Conservation (phyloP, 2,113 vertebrate species). For the Clarias gariepinus region DNA sequence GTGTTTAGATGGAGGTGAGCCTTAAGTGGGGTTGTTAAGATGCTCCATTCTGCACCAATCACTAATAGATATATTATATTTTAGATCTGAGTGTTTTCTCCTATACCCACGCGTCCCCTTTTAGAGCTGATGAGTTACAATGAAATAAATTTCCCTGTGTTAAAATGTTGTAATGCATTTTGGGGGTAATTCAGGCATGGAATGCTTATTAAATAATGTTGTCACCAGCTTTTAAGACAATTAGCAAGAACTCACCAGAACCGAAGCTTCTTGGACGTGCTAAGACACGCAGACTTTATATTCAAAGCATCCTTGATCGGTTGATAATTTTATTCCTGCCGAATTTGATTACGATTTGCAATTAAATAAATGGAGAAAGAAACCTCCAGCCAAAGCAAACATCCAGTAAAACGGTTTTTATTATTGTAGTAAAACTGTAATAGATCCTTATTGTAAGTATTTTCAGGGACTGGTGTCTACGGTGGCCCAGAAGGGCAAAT, state of each 20-base stretch:
- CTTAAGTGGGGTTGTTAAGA: background rate
- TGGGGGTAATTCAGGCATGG: background rate
- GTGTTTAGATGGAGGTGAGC: background rate
- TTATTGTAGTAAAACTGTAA: background rate
- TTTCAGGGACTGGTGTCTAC: background rate
- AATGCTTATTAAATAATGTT: background rate
- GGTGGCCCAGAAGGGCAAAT: too few relatives aligned
- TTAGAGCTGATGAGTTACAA: background rate
- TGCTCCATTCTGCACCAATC: background rate
- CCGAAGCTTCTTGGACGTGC: background rate
- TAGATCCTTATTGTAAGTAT: background rate
- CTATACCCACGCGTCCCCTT: background rate
- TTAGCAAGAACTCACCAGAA: background rate
- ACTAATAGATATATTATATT: background rate
- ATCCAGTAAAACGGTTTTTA: background rate
- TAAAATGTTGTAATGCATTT: background rate
- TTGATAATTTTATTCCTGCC: background rate
- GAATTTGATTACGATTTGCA: background rate
- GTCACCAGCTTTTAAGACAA: conserved; percentile 5
- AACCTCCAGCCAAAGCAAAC: background rate
- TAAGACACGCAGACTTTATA: background rate
- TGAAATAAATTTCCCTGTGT: too few relatives aligned
- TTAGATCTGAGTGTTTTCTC: background rate
- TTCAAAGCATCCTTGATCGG: background rate
- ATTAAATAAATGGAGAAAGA: background rate